Percentiles rank a stretch among this genome's conserved stretches.
Evolutionary conservation across 2,797 vertebrate genomes (phyloP).

Genomic region (Peromyscus melanophrys): DNA sequence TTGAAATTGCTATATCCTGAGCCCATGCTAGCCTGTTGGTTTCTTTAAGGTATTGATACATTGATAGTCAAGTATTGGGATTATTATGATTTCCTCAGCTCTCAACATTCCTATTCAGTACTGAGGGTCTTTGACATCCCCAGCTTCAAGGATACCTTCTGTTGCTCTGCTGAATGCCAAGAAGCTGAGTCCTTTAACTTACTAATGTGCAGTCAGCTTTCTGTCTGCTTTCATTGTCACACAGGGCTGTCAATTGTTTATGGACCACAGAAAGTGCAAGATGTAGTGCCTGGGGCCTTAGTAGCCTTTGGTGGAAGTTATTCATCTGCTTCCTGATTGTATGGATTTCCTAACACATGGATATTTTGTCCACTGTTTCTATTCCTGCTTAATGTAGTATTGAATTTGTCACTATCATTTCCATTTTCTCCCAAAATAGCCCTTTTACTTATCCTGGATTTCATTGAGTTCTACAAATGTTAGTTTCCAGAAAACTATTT

Average conservation of each 20-base stretch:
- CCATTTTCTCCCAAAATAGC: background rate
- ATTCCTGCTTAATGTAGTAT: background rate
- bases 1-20: background rate
- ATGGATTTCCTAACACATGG: background rate
- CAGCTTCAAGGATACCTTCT: constrained; percentile 17
- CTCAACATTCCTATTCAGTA: background rate
- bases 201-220: background rate
- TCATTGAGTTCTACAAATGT: background rate
- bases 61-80: background rate
- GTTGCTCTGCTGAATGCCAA: background rate
- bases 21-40: background rate
- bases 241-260: background rate
- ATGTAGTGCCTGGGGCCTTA: background rate
- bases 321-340: background rate
- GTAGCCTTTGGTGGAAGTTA: background rate
- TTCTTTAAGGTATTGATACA: background rate
- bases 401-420: background rate
- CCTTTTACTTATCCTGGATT: constrained; percentile 17
- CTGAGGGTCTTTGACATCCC: background rate
- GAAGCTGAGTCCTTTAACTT: background rate
- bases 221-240: background rate
- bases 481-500: background rate
- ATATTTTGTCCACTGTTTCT: background rate
- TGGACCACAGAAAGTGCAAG: background rate
- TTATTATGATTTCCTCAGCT: background rate